Conservation (phyloP, 35 echinoderm and acorn worm genomes). For the Apostichopus japonicus region DNA sequence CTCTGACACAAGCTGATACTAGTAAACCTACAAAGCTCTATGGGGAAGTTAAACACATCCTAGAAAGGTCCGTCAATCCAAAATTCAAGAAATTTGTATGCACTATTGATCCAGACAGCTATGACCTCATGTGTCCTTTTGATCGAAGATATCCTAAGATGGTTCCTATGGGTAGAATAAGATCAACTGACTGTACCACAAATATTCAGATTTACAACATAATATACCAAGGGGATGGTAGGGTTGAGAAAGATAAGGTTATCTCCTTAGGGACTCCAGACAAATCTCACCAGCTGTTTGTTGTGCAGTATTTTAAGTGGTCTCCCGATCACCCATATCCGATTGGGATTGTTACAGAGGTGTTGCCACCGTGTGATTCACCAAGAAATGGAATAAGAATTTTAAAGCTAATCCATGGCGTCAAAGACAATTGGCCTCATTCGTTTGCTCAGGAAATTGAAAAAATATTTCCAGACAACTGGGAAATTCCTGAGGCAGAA, state of each 20-base stretch:
- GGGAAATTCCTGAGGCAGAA: conserved; percentile 75
- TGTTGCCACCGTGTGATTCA: conserved; percentile 30
- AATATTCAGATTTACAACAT: conserved; percentile 32
- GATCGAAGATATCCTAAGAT: conserved; percentile 85
- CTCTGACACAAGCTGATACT: not conserved
- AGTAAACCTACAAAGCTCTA: conserved; percentile 61
- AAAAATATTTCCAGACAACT: conserved; percentile 62
- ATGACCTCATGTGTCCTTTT: conserved; percentile 87
- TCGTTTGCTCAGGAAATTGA: conserved; percentile 49
- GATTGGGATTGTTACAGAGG: conserved; percentile 61
- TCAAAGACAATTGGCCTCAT: conserved; percentile 67
- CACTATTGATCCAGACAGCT: conserved; percentile 76
- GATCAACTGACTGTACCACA: not conserved
- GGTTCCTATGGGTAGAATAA: conserved; percentile 47
- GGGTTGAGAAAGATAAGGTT: conserved; percentile 34
- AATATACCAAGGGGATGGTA: conserved; percentile 25
- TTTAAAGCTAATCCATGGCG: conserved; percentile 74
- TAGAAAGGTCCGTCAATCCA: conserved; percentile 60
- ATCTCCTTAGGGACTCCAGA: conserved; percentile 64
- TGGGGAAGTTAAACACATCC: conserved; percentile 72
- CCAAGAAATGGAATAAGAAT: conserved; percentile 61
- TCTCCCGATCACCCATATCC: conserved; percentile 62
- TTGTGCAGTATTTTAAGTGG: conserved; percentile 85
- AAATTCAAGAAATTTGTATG: conserved; percentile 74
- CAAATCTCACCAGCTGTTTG: conserved; percentile 74